These are phyloP conservation scores for Pseudoips prasinana DNA, from an alignment of 2,888 invertebrate genomes.

Conservation along the genomic window DNA sequence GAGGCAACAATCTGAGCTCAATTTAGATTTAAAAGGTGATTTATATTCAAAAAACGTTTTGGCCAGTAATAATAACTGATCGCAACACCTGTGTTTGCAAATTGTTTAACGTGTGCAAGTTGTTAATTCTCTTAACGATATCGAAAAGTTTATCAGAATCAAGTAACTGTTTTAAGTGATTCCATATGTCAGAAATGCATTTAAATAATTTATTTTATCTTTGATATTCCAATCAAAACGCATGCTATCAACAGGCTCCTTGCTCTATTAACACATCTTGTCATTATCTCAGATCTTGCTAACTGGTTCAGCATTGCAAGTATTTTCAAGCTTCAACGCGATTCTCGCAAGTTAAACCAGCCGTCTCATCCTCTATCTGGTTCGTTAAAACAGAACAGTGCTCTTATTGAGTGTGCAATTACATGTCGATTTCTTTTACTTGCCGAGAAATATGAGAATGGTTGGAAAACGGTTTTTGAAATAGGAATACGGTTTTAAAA, in stretches of 20 bases:
- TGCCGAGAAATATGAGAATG: no score
- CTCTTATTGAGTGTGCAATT: conserved; percentile 32
- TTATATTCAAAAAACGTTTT: background rate
- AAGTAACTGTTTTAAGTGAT: no score
- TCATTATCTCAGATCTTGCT: conserved; percentile 49
- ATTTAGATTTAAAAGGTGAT: conserved; percentile 10
- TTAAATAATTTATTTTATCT: no score
- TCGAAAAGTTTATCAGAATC: no score
- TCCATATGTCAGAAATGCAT: no score
- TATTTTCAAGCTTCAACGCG: conserved; percentile 48
- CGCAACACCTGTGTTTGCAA: no score
- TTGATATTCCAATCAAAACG: background rate
- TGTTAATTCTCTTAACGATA: no score
- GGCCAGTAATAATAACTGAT: no score
- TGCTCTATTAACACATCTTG: conserved; percentile 34
- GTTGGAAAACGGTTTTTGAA: no score
- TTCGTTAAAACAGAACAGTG: conserved; percentile 54
- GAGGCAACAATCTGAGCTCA: conserved; percentile 11
- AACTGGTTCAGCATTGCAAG: conserved; percentile 32
- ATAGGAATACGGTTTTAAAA: no score
- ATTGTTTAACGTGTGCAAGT: no score
- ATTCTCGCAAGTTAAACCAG: conserved; percentile 51
- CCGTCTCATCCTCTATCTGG: conserved; percentile 53
- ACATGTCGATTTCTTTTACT: conserved; percentile 16
- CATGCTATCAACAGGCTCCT: conserved; percentile 6